Base-by-base conservation (phyloP, 1,140 invertebrate genomes). In the Leptopilina clavipes region DNA sequence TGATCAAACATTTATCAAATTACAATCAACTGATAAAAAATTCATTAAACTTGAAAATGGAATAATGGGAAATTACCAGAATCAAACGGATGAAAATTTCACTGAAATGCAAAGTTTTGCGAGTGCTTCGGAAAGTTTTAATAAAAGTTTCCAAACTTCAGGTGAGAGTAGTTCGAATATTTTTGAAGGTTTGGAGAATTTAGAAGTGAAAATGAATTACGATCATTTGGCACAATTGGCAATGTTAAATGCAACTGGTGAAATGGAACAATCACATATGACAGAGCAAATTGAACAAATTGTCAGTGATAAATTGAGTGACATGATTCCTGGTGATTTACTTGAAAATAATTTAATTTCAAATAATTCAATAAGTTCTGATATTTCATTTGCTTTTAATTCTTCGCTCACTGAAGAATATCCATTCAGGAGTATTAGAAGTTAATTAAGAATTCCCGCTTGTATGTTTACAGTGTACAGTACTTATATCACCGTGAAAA, bases 171-270 rank as follows among this genome's bases (percentile, higher is more conserved):
- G 86, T 70, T 79, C 85, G 19, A 87, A 81, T 75, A 86, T 90
- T 78, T 90, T 90, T 80, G 88, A 81, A 18, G 83, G 84, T 70
- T 71, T 84, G 37, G 87, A 89, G 31, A 87, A 86, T 84, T 80
- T 88, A 10, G 86, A 88, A 44, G 86, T 87, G 44, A 76, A 82
- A 40, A 88, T 82, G 9, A 86, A 79, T 70, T 90, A 90, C 31
- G 88, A 89, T 81, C 87, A 89, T 56, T 88, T 89, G 22, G 76
- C 83, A 7, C 88, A 89, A 78, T 81, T 90, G 70, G 88, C 88
- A 73, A 89, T 89, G 72, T 76, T 89, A 6, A 86, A 86, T 71
- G 87, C 82, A n/a, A 87, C 85, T 52, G 83, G 85, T 0, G 87
- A 86, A 0, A 89, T 90, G 0, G 88, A 90, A 37, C 87, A 89